phyloP scores from a whole-genome alignment of 53 echinoderm and acorn worm genomes.

The Zoroaster sp. region DNA sequence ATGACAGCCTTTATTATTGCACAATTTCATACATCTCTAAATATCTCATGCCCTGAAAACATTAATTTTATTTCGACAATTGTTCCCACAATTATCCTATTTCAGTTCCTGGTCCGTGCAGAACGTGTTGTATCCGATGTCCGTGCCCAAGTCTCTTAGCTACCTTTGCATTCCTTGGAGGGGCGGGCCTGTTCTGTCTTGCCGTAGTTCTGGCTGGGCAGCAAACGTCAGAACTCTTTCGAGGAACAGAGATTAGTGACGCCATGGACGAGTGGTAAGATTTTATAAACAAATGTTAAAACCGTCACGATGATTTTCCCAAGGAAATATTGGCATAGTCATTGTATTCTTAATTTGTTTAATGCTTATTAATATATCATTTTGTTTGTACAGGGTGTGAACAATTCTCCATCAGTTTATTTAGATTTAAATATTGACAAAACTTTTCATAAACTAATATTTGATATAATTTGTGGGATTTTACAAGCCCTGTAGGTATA shows the following conservation, averaged over 20 bases:
- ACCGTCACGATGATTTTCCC: too few relatives aligned
- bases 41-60: not conserved
- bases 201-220: slow-evolving; percentile 68
- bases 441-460: too few relatives aligned
- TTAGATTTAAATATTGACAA: too few relatives aligned
- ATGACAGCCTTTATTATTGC: too few relatives aligned
- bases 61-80: not conserved
- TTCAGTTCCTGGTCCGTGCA: slow-evolving; percentile 85
- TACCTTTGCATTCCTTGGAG: slow-evolving; percentile 64
- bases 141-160: slow-evolving; percentile 81
- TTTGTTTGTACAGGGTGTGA: too few relatives aligned
- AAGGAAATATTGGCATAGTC: too few relatives aligned
- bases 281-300: not conserved
- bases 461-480: too few relatives aligned
- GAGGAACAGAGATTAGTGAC: slow-evolving; percentile 13
- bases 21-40: not conserved
- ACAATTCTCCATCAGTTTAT: too few relatives aligned
- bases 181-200: slow-evolving; percentile 67
- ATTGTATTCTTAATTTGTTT: too few relatives aligned
- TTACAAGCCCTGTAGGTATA: too few relatives aligned
- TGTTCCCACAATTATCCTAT: not conserved
- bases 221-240: slow-evolving; percentile 68
- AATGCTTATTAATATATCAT: too few relatives aligned
- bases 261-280: slow-evolving; percentile 75
- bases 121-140: slow-evolving; percentile 81